Conservation (phyloP, 2,113 vertebrate genomes). For the Sebastes schlegelii region DNA sequence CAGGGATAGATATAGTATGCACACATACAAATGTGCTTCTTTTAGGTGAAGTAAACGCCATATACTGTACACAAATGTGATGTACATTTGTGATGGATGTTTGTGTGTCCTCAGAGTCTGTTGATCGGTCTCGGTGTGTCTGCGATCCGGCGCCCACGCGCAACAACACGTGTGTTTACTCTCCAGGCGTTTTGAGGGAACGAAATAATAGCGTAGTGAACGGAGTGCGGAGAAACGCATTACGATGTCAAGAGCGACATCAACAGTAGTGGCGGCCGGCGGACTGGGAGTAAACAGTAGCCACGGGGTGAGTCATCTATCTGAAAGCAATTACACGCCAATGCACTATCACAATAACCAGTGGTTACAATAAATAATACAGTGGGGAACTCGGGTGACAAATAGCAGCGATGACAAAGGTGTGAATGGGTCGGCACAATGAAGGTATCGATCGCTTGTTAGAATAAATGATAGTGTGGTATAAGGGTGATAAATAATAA, state of each 20-base stretch:
- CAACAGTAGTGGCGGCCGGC: conserved; percentile 12
- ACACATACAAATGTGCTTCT: neutral
- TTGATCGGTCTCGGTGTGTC: conserved; percentile 5
- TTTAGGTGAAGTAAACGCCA: neutral
- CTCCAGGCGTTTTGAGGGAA: conserved; percentile 70
- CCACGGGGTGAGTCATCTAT: conserved; percentile 57
- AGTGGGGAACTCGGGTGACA: conserved; percentile 25
- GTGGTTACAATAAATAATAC: conserved; percentile 66
- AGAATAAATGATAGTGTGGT: conserved; percentile 43
- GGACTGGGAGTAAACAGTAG: conserved; percentile 52
- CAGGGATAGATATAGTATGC: neutral
- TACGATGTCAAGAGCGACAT: conserved; percentile 42
- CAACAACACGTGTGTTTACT: conserved; percentile 61
- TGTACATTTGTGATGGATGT: neutral
- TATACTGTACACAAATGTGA: neutral
- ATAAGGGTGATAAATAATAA: conserved; percentile 26
- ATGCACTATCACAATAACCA: conserved; percentile 59
- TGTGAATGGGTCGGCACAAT: conserved; percentile 25
- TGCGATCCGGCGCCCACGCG: conserved; percentile 12
- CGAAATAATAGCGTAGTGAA: conserved; percentile 47
- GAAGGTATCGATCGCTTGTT: conserved; percentile 45
- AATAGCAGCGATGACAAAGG: conserved; percentile 47
- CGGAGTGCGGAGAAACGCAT: conserved; percentile 35
- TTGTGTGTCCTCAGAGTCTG: neutral
- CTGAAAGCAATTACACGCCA: conserved; percentile 67